Percentiles rank a stretch among this genome's conserved stretches.
These are phyloP conservation scores for Neocloeon triangulifer DNA, from an alignment of 1,140 invertebrate species.

Conservation along the genomic window DNA sequence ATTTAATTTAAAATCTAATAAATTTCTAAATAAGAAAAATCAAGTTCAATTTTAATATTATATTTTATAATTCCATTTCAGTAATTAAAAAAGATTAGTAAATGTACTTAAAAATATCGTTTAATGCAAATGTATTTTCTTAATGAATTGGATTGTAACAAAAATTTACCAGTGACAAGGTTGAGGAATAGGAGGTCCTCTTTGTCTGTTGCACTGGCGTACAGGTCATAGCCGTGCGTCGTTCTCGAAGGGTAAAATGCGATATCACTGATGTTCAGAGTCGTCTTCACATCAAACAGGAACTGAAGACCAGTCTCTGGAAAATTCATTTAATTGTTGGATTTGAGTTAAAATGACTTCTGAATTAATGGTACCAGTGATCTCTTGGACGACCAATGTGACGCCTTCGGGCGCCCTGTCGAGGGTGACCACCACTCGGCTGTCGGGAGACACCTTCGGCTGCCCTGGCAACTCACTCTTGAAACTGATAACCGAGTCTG, in stretches of 20 bases:
- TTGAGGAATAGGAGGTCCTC: constrained; percentile 54
- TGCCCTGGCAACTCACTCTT: constrained; percentile 37
- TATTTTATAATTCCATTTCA: too few relatives aligned
- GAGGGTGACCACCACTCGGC: constrained; percentile 41
- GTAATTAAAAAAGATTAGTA: too few relatives aligned
- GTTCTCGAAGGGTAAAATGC: constrained; percentile 53
- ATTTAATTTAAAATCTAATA: too few relatives aligned
- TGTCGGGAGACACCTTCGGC: constrained; percentile 48
- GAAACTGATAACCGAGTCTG: constrained; percentile 42
- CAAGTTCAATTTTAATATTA: too few relatives aligned
- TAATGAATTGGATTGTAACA: neutral
- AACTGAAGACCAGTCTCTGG: constrained; percentile 41
- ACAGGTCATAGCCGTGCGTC: constrained; percentile 53
- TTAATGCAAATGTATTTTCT: too few relatives aligned
- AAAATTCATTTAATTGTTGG: constrained; percentile 6
- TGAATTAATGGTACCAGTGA: constrained; percentile 23
- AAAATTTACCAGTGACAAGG: constrained; percentile 35
- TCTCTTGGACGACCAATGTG: constrained; percentile 45
- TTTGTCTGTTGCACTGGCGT: constrained; percentile 46
- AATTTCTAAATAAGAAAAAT: too few relatives aligned
- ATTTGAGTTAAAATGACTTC: constrained; percentile 2
- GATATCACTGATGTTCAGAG: constrained; percentile 49
- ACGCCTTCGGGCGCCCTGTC: constrained; percentile 32
- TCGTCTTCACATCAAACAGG: constrained; percentile 54
- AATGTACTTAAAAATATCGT: too few relatives aligned